A percentile compares a stretch with the other conserved stretches of the same genome.
Conservation (phyloP, 2,113 vertebrate genomes). For the Platichthys flesus region DNA sequence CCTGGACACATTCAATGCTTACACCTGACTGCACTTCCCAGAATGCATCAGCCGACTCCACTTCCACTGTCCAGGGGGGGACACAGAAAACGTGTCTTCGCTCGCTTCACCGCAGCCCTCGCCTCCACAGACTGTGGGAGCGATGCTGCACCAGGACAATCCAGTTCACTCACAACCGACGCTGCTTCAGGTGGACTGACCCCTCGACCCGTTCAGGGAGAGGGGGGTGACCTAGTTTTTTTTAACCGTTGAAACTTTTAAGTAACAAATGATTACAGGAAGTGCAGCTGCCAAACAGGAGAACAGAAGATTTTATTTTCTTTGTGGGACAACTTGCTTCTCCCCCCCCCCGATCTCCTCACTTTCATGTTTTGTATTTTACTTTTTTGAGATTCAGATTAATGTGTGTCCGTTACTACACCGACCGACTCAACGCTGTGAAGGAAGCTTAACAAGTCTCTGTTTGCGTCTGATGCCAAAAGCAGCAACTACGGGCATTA, state of each 20-base stretch:
- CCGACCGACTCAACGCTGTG: constrained; percentile 74
- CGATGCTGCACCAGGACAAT: constrained; percentile 14
- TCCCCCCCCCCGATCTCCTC: constrained; percentile 29
- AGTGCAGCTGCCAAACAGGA: constrained; percentile 65
- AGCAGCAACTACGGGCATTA: constrained; percentile 75
- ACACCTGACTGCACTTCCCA: constrained; percentile 50
- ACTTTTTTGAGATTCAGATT: constrained; percentile 18
- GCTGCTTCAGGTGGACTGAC: constrained; percentile 53
- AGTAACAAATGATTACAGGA: constrained; percentile 28
- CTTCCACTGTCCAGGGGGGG: not conserved
- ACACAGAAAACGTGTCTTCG: constrained; percentile 17
- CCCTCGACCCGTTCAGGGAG: not conserved
- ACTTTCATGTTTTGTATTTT: not conserved
- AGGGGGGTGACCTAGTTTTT: not conserved
- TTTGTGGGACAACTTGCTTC: constrained; percentile 4
- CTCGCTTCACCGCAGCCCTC: constrained; percentile 17
- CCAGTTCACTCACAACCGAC: constrained; percentile 36
- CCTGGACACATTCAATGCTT: constrained; percentile 7
- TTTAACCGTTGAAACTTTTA: constrained; percentile 20
- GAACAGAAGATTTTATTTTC: constrained; percentile 6
- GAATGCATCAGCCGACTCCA: constrained; percentile 45
- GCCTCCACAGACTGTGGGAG: constrained; percentile 8
- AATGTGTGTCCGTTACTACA: constrained; percentile 36
- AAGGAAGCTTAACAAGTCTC: constrained; percentile 62
- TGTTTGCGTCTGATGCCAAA: constrained; percentile 53